phyloP scores from a whole-genome alignment of 1,140 invertebrate genomes.

The Eueides isabella region DNA sequence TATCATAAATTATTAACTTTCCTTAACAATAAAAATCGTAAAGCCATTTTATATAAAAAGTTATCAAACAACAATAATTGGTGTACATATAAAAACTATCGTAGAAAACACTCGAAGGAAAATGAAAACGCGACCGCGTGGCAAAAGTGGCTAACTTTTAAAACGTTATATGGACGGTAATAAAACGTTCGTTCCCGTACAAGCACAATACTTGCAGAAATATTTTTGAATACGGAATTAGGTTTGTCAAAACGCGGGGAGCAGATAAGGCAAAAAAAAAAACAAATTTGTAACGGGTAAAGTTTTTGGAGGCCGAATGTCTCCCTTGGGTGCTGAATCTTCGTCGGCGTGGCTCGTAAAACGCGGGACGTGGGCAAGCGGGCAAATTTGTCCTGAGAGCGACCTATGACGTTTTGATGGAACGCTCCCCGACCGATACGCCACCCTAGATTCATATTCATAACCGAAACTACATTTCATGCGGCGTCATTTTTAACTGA shows the following conservation, averaged over 20 bases:
- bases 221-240: slow-evolving; percentile 83
- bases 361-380: slow-evolving; percentile 77
- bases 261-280: slow-evolving; percentile 81
- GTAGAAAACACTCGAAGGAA: slow-evolving; percentile 47
- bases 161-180: slow-evolving; percentile 80
- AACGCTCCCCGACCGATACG: slow-evolving; percentile 73
- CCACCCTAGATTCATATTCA: slow-evolving; percentile 79
- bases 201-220: slow-evolving; percentile 80
- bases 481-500: slow-evolving; percentile 23
- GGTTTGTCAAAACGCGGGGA: slow-evolving; percentile 79
- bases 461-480: slow-evolving; percentile 54
- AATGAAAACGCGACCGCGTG: slow-evolving; percentile 55
- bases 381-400: slow-evolving; percentile 80
- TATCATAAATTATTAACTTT: slow-evolving; percentile 4
- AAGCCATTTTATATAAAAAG: slow-evolving; percentile 58
- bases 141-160: slow-evolving; percentile 77
- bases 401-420: slow-evolving; percentile 81
- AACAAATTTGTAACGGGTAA: slow-evolving; percentile 82
- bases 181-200: slow-evolving; percentile 79
- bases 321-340: slow-evolving; percentile 80
- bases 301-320: slow-evolving; percentile 81
- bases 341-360: slow-evolving; percentile 79
- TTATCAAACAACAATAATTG: slow-evolving; percentile 75
- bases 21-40: slow-evolving; percentile 38
- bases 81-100: slow-evolving; percentile 51